Base-by-base conservation (phyloP, 64 coral and sea anemone genomes). In the Catalaphyllia jardinei region DNA sequence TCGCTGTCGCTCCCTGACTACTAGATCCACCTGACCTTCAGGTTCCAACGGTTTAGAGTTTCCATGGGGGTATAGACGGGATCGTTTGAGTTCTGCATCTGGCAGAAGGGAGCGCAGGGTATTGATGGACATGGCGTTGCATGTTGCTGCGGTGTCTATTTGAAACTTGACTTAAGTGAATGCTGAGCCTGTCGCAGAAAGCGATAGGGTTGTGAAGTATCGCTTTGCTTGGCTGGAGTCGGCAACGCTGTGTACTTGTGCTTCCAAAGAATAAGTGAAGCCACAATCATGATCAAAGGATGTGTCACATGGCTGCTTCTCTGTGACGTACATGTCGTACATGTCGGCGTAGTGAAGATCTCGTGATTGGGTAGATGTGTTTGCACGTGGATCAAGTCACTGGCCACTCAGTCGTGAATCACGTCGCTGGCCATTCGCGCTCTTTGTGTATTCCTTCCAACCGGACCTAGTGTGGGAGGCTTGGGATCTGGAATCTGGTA, bases 131-230 rank as follows among this genome's bases (percentile, higher is more conserved):
- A 89, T 84, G 46, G 92, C 89, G 52, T 89, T 82, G 51, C 92
- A 88, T 52, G 87, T 94, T 52, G 86, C 79, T 30, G 86, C 92
- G 18, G 78, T 89, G 92, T 93, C 86, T 64, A 93, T 88, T 60
- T 93, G 86, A 74, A 93, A 88, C 67, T 85, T 89, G 67, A 69
- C 62, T 14, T 87, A 64, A 8, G 71, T 30, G 64, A 83, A 93
- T 77, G 85, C 35, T 85, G n/a, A 76, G 89, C 31, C 18, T 11
- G 11, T 88, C 2, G 91, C 27, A 8, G 60, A 93, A 60, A 93
- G 57, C 79, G 84, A 62, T 60, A 93, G 86, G 86, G 24, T 87
- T 67, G 91, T 31, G 29, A 93, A 87, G 65, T 79, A 79, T 2
- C 82, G 55, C 73, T 87, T 87, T 72, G 19, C 31, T 72, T 54